Evolutionary conservation across 2,113 vertebrate species (phyloP), one percentile per base, ranked within the genome.

Genomic region (Melanostigma gelatinosum): DNA sequence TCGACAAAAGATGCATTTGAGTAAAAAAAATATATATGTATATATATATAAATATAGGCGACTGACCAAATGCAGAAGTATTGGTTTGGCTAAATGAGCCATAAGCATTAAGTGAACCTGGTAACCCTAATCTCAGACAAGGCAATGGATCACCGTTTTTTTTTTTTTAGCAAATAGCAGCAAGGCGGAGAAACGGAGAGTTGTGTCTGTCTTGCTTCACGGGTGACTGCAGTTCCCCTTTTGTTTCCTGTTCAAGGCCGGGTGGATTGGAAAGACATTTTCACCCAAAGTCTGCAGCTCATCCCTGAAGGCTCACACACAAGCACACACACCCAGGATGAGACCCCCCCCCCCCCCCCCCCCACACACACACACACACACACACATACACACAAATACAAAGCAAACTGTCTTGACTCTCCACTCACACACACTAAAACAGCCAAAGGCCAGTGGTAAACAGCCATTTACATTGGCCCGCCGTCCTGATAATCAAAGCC

Each of bases 231-330:
- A 57, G 65, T 72, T 86, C 81, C 65, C 38, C 82, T 81, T 87
- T 84, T 87, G 85, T 89, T 88, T 88, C 85, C 81, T 85, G 55
- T 65, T 84, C 75, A 77, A 83, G 75, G 76, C 79, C 71, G 68
- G 65, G 63, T 72, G 81, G 80, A 88, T 81, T 87, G 83, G 76
- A 91, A 91, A 92, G 78, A 83, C 86, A 87, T 88, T 92, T 92
- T 72, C 77, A 85, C 73, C 85, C 73, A 66, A 77, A 77, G 80
- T 76, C 67, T 75, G 74, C 72, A 73, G 63, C 78, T 85, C 75
- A 65, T 77, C 74, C 79, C 83, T 58, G 70, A 85, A 36, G 77
- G 83, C 75, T 82, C 44, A 50, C 54, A 73, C 50, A 74, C 62
- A 72, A 7, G 2, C 29, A 34, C 38, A 44, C 12, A n/a, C 48